Conservation (phyloP, 2,113 vertebrate genomes). For the Thermophis baileyi region DNA sequence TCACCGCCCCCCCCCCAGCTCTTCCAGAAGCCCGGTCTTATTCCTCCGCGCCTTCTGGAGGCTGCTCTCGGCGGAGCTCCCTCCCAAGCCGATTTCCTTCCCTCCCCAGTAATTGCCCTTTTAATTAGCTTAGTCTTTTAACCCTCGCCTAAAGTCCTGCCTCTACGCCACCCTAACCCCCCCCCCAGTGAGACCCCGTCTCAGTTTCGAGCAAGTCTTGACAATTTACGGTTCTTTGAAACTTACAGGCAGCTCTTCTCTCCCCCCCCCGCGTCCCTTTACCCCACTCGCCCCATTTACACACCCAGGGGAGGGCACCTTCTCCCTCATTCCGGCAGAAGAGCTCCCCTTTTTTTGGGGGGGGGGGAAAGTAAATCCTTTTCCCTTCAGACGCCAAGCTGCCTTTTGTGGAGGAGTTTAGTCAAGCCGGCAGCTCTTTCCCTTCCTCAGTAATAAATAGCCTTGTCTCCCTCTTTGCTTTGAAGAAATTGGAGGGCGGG, state of each 20-base stretch:
- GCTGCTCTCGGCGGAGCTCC: not conserved
- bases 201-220: not conserved
- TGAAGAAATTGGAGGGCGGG: not conserved
- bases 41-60: not conserved
- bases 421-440: not conserved
- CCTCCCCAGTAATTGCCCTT: conserved; percentile 8
- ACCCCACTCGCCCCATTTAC: not conserved
- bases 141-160: not conserved
- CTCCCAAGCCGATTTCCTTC: not conserved
- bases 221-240: not conserved
- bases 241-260: not conserved
- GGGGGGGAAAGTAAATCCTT: not conserved
- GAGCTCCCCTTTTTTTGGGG: not conserved
- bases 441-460: not conserved
- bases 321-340: not conserved
- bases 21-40: not conserved
- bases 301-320: not conserved
- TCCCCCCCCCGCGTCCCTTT: no score
- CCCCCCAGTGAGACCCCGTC: not conserved
- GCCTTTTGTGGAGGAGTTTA: conserved; percentile 2
- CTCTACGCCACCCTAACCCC: not conserved
- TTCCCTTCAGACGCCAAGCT: not conserved
- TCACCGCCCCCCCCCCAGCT: not conserved
- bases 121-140: conserved; percentile 14
- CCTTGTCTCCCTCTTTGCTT: not conserved